These are phyloP conservation scores for Thermophis baileyi DNA, from an alignment of 2,113 vertebrate genomes.

Conservation along the genomic window DNA sequence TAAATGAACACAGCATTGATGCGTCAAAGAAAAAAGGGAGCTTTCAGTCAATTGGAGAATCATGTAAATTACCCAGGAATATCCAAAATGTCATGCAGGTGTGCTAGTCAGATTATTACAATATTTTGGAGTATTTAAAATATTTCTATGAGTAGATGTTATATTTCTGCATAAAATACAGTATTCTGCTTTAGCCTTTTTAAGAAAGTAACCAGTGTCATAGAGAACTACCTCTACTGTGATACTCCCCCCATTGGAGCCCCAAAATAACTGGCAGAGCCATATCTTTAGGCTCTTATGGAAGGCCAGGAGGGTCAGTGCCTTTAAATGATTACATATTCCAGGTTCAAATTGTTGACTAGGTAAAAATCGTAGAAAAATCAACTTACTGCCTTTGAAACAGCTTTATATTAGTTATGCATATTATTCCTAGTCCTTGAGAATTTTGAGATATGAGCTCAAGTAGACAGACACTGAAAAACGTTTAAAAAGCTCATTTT, in stretches of 20 bases:
- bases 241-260: not conserved
- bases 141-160: not conserved
- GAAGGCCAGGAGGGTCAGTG: not conserved
- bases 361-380: not conserved
- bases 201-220: not conserved
- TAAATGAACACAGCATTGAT: not conserved
- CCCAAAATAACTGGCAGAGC: too few species aligned
- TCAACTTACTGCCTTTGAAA: not conserved
- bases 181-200: not conserved
- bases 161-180: not conserved
- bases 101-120: slow-evolving; percentile 7
- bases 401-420: not conserved
- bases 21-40: slow-evolving; percentile 10
- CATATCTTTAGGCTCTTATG: not conserved
- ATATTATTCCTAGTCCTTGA: not conserved
- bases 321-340: not conserved
- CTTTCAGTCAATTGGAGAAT: slow-evolving; percentile 18
- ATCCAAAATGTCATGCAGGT: not conserved
- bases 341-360: not conserved
- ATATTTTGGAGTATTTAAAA: not conserved
- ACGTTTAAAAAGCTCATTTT: not conserved
- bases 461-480: not conserved
- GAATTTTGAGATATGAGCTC: not conserved
- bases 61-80: not conserved
- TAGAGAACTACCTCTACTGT: not conserved